Evolutionary conservation across 2,888 invertebrate species (phyloP).

Genomic region (Dichetophora obliterata): DNA sequence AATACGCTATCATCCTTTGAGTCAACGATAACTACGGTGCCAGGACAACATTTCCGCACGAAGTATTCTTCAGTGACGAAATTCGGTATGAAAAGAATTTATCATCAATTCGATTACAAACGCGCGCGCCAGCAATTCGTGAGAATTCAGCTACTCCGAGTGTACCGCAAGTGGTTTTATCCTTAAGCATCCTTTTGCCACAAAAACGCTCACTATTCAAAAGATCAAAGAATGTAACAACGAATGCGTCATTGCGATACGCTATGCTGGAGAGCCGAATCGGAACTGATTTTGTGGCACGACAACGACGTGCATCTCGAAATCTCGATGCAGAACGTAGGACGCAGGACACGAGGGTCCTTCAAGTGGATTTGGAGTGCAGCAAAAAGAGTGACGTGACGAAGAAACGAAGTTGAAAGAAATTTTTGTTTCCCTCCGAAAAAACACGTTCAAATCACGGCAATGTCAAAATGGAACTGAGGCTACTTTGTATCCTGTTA

Average conservation of each 20-base stretch:
- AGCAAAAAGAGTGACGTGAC: background rate
- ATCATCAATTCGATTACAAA: background rate
- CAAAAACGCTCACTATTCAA: slow-evolving; percentile 1
- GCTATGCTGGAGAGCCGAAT: slow-evolving; percentile 53
- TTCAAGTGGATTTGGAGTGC: background rate
- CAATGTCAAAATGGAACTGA: slow-evolving; percentile 61
- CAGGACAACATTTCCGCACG: slow-evolving; percentile 56
- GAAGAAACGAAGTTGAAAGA: background rate
- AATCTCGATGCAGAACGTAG: background rate
- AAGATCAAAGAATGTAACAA: background rate
- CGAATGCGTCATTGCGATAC: slow-evolving; percentile 47
- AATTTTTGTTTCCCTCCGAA: background rate
- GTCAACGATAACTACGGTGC: slow-evolving; percentile 16
- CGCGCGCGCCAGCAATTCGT: slow-evolving; percentile 6
- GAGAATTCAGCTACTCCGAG: background rate
- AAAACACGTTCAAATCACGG: slow-evolving; percentile 59
- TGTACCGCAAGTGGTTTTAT: background rate
- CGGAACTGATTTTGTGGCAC: slow-evolving; percentile 49
- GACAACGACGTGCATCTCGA: slow-evolving; percentile 42
- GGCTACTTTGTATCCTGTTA: slow-evolving; percentile 56
- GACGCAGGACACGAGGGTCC: background rate
- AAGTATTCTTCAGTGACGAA: slow-evolving; percentile 53
- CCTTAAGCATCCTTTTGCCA: slow-evolving; percentile 29
- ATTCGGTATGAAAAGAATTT: background rate
- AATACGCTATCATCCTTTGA: background rate